Base-by-base conservation (phyloP, 2,888 invertebrate genomes). In the Zootermopsis nevadensis region DNA sequence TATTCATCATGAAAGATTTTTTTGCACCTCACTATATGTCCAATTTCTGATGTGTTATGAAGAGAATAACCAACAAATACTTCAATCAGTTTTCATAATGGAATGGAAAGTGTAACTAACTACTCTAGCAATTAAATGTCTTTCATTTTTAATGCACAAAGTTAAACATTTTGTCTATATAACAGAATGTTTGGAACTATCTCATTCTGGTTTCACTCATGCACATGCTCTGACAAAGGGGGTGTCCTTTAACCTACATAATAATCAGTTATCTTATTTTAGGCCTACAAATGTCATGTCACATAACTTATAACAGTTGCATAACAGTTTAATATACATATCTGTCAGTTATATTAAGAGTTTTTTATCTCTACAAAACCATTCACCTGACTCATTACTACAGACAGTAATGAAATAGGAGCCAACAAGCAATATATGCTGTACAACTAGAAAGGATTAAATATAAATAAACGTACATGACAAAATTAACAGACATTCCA, bases 391-490 rank as follows among this genome's bases (percentile, higher is more conserved):
- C 7, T 27, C n/a, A 60, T 69, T 69, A 31, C 7, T 69, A 12
- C 15, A 33, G 33, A 69, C 22, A 69, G 30, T 27, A 30, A 69
- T 31, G 15, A 69, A 27, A 60, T 27, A 60, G 0, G 0, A 60
- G 60, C 60, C n/a, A 60, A 60, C 60, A 60, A 60, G 27, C 60
- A 60, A 10, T 27, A 60, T 60, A 60, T 60, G 60, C n/a, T 60
- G 60, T 60, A 60, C n/a, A 60, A 22, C 33, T 6, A 19, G 10
- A 31, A 6, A 69, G 33, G 31, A 33, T 69, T 69, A 84, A 82
- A 84, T 67, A 83, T 82, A 80, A 81, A 30, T 84, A 74, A 83
- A 77, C 84, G 35, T 81, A 69, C 53, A 77, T 53, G 83, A 77
- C 60, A 31, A 60, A 79, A 79, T 72, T 24, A 33, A 48, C 80